A percentile compares a stretch with the other conserved stretches of the same genome.
Conservation (phyloP, 2,113 vertebrate genomes). For the Ornithorhynchus anatinus region DNA sequence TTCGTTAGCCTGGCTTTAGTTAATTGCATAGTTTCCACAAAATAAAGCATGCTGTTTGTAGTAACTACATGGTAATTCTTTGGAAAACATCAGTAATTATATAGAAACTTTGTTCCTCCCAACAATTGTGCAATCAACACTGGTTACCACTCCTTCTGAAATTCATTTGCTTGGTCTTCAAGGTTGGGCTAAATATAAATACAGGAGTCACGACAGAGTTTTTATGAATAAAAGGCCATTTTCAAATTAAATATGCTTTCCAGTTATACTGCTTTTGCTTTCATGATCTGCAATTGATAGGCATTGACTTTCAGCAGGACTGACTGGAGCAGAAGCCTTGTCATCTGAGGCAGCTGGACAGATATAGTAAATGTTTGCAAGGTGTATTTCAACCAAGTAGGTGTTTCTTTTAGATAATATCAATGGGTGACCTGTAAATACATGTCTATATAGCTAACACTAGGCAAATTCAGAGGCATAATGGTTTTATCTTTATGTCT, state of each 20-base stretch:
- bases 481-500: constrained; percentile 14
- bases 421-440: constrained; percentile 18
- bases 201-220: constrained; percentile 4
- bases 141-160: neutral
- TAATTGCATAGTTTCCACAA: constrained; percentile 53
- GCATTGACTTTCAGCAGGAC: neutral
- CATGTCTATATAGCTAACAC: constrained; percentile 25
- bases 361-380: constrained; percentile 10
- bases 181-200: neutral
- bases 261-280: constrained; percentile 1
- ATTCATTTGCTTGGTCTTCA: neutral
- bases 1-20: constrained; percentile 47
- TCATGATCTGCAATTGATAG: neutral
- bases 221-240: neutral
- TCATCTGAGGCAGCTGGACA: constrained; percentile 26
- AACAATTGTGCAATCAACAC: neutral
- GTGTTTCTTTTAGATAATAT: constrained; percentile 3
- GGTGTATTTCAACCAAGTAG: neutral
- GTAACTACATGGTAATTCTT: constrained; percentile 35
- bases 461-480: constrained; percentile 16
- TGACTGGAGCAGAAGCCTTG: constrained; percentile 4
- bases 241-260: neutral
- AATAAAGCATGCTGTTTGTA: constrained; percentile 33
- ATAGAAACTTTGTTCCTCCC: constrained; percentile 21
- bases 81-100: constrained; percentile 41